Evolutionary conservation across 2,797 vertebrate species (phyloP), one percentile per base, ranked within the genome.

Genomic region (Serranus cabrilla): DNA sequence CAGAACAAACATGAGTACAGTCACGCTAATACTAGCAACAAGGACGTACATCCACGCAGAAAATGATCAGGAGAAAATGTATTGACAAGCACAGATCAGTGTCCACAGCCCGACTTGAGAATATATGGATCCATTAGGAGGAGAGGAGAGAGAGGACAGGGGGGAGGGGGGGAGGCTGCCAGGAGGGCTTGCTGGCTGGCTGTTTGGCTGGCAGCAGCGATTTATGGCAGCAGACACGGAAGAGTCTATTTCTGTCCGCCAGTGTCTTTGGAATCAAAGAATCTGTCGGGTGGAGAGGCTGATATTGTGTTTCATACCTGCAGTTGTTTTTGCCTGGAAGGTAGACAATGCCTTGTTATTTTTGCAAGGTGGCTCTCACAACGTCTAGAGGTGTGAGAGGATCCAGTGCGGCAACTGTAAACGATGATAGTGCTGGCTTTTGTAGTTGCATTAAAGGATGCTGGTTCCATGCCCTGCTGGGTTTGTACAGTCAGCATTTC

Each of bases 191-290:
- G 85, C 76, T 74, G 83, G 58, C 60, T 79, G 76, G 69, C 70
- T 72, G 62, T 63, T 21, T 67, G 78, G 69, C 65, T 84, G 80
- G 79, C 79, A 77, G 71, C 81, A 88, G 81, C 52, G 39, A 93
- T 92, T 93, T 92, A 93, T 94, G 90, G 90, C 84, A 88, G 80
- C 71, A 85, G 87, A 88, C 76, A 82, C 83, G 90, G 75, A 83
- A 76, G 76, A 72, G 90, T 94, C 94, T 95, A 95, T 96, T 95
- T 93, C 74, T 90, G 94, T 94, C 93, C 71, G 62, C 70, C 69
- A 27, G 64, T 89, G 83, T 89, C 86, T 89, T 81, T 92, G 89
- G 87, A 91, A 93, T 91, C 84, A 94, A 92, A 91, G 77, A 75
- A 84, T 77, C 64, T 76, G 71, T 43, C 62, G 64, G 72, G 76